A percentile compares a stretch with the other conserved stretches of the same genome.
Evolutionary conservation across 64 coral and sea anemone species (phyloP).

Genomic region (Catalaphyllia jardinei): DNA sequence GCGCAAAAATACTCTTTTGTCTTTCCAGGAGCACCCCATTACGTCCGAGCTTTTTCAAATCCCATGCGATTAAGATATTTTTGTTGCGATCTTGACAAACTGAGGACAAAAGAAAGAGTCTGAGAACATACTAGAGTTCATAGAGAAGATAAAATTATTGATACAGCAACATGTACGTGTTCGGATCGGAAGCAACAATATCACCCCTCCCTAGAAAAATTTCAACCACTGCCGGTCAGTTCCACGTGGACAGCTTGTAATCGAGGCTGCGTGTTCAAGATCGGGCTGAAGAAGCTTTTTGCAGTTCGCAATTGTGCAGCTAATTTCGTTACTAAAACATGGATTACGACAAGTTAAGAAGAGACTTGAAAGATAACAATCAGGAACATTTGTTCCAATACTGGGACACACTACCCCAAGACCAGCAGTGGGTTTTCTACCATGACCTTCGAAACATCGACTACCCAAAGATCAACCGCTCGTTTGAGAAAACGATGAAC

Average conservation of each 20-base stretch:
- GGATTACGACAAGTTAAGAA: constrained; percentile 73
- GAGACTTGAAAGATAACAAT: constrained; percentile 67
- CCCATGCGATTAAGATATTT: too few relatives aligned
- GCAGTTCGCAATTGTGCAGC: neutral
- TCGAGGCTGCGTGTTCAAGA: neutral
- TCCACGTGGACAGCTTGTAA: constrained; percentile 14
- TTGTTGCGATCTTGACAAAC: too few relatives aligned
- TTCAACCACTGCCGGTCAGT: neutral
- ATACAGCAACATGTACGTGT: too few relatives aligned
- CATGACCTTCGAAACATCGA: constrained; percentile 74
- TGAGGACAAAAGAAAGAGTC: too few relatives aligned
- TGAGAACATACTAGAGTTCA: too few relatives aligned
- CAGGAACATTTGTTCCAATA: constrained; percentile 76
- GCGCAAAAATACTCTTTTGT: too few relatives aligned
- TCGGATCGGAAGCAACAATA: too few relatives aligned
- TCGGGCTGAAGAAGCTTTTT: neutral
- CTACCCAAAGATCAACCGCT: constrained; percentile 69
- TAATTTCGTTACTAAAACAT: constrained; percentile 2
- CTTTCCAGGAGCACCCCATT: too few relatives aligned
- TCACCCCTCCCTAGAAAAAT: neutral
- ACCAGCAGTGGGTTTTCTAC: constrained; percentile 50
- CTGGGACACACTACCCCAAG: constrained; percentile 35
- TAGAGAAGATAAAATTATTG: too few relatives aligned
- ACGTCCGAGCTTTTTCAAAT: too few relatives aligned
- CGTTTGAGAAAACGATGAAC: constrained; percentile 51